These are phyloP conservation scores for Potamilus streckersoni DNA, from an alignment of 1,140 invertebrate species.

Conservation along the genomic window DNA sequence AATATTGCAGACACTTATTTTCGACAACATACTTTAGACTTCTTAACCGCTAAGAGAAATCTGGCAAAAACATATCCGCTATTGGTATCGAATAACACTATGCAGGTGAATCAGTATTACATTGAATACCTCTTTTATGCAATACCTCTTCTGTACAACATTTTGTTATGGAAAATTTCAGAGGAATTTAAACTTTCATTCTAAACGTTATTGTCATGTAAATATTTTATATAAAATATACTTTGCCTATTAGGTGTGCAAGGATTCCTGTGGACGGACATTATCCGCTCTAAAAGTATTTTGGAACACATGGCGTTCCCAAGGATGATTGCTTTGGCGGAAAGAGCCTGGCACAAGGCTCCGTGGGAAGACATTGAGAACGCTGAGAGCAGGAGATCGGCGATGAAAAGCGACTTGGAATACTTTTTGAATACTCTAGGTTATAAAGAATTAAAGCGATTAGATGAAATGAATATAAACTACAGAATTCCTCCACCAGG, in stretches of 20 bases:
- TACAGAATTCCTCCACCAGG: constrained; percentile 56
- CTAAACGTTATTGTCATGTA: background rate
- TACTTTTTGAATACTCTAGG: constrained; percentile 56
- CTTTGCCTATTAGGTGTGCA: constrained; percentile 26
- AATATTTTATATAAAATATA: constrained; percentile 25
- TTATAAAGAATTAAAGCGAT: constrained; percentile 48
- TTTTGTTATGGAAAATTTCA: background rate
- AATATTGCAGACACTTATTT: too few relatives aligned
- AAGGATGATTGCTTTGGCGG: constrained; percentile 49
- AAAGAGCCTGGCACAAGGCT: constrained; percentile 52
- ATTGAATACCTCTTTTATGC: too few relatives aligned
- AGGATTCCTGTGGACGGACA: constrained; percentile 43
- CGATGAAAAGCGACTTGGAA: constrained; percentile 43
- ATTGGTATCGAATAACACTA: too few relatives aligned
- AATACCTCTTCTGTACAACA: too few relatives aligned
- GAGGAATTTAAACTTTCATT: background rate
- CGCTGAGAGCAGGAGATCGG: constrained; percentile 3
- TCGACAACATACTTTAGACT: too few relatives aligned
- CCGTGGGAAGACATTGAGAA: constrained; percentile 42
- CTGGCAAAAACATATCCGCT: too few relatives aligned
- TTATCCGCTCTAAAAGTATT: constrained; percentile 31
- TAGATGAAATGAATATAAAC: constrained; percentile 42
- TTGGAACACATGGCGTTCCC: constrained; percentile 48
- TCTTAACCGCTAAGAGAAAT: too few relatives aligned
- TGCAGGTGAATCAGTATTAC: too few relatives aligned